Evolutionary conservation across 1,140 invertebrate genomes (phyloP).

Genomic region (Brachionus angularis): DNA sequence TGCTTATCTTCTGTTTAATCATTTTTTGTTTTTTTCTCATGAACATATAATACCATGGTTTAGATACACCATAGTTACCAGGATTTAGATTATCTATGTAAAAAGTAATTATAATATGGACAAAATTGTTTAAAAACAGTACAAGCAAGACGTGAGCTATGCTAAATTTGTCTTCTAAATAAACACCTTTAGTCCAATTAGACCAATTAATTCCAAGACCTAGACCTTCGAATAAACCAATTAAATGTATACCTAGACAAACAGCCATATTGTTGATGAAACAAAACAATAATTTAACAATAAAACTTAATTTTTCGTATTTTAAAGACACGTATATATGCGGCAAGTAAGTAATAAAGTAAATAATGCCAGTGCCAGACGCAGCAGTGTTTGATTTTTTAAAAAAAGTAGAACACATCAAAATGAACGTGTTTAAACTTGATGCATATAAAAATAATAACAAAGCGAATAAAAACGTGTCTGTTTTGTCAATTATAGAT

Average conservation of each 20-base stretch:
- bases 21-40: not conserved
- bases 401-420: slow-evolving; percentile 46
- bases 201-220: slow-evolving; percentile 51
- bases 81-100: slow-evolving; percentile 69
- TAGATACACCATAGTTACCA: slow-evolving; percentile 59
- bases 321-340: slow-evolving; percentile 62
- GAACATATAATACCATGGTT: slow-evolving; percentile 14
- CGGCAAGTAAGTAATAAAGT: slow-evolving; percentile 53
- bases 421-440: slow-evolving; percentile 39
- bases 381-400: slow-evolving; percentile 47
- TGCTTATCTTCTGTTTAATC: not conserved
- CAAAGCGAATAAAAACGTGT: slow-evolving; percentile 59
- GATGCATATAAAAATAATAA: slow-evolving; percentile 11
- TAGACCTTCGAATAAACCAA: slow-evolving; percentile 54
- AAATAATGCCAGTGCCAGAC: slow-evolving; percentile 52
- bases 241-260: slow-evolving; percentile 53
- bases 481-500: slow-evolving; percentile 61
- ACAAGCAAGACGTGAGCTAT: slow-evolving; percentile 59
- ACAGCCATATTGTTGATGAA: slow-evolving; percentile 53
- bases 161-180: slow-evolving; percentile 53
- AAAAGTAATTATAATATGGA: slow-evolving; percentile 67
- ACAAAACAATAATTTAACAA: slow-evolving; percentile 48
- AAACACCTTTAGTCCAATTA: not conserved
- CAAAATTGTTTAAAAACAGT: slow-evolving; percentile 64
- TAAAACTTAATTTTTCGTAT: slow-evolving; percentile 58